phyloP scores from a whole-genome alignment of 2,888 invertebrate genomes.

The Tanypteryx hageni region DNA sequence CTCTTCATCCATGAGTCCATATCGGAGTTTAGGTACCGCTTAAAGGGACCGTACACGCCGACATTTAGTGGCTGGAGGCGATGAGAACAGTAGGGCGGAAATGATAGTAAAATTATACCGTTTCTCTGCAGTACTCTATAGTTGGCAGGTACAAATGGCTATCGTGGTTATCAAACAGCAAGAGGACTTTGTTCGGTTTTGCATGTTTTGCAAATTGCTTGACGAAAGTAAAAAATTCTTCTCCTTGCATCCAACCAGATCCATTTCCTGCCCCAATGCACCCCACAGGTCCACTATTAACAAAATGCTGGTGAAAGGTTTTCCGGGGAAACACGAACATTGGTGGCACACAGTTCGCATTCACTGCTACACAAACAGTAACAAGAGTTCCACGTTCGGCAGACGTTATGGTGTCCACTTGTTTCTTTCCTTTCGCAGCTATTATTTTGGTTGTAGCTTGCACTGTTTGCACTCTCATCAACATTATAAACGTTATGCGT shows the following conservation, averaged over 20 bases:
- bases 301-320: slow-evolving; percentile 5
- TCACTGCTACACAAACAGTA: slow-evolving; percentile 68
- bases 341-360: slow-evolving; percentile 65
- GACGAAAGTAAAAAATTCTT: background rate
- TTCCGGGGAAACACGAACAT: slow-evolving; percentile 59
- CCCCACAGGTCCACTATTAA: background rate
- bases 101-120: slow-evolving; percentile 71
- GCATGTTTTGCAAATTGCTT: background rate
- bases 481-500: background rate
- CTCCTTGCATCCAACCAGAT: slow-evolving; percentile 21
- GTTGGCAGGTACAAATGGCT: background rate
- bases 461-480: background rate
- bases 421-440: background rate
- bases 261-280: slow-evolving; percentile 49
- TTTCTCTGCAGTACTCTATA: slow-evolving; percentile 67
- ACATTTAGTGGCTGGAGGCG: slow-evolving; percentile 72
- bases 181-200: background rate
- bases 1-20: background rate
- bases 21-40: slow-evolving; percentile 65
- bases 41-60: slow-evolving; percentile 71
- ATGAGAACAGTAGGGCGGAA: slow-evolving; percentile 72
- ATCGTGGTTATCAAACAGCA: background rate
- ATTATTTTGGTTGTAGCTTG: background rate
- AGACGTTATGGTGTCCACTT: background rate
- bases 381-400: slow-evolving; percentile 51